phyloP scores from a whole-genome alignment of 2,888 invertebrate genomes.

The Drosophila tripunctata region DNA sequence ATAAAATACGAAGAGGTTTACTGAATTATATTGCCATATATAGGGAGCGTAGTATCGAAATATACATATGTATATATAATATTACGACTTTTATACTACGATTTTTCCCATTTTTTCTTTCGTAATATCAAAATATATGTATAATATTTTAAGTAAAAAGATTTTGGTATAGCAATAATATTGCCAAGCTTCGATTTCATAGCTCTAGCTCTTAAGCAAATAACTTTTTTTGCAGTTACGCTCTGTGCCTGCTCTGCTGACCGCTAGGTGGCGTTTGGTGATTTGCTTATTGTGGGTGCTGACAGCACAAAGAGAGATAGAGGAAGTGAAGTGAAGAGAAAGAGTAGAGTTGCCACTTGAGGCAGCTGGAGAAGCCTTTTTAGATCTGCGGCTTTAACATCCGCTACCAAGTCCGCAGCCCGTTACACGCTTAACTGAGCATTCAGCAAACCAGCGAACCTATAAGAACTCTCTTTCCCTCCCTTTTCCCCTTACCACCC shows the following conservation, averaged over 20 bases:
- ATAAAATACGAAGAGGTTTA: no score
- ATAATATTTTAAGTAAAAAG: no score
- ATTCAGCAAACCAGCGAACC: constrained; percentile 58
- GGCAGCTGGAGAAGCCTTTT: constrained; percentile 3
- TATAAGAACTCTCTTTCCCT: constrained; percentile 38
- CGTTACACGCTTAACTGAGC: constrained; percentile 78
- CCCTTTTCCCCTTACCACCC: not conserved
- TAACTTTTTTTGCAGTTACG: not conserved
- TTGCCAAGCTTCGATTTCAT: no score
- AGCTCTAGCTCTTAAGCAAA: not conserved
- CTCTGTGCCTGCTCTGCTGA: not conserved
- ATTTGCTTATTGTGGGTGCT: constrained; percentile 30
- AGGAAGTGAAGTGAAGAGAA: not conserved
- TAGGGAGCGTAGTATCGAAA: no score
- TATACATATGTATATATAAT: no score
- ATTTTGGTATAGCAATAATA: no score
- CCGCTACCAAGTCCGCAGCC: constrained; percentile 51
- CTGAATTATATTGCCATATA: no score
- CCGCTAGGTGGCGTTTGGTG: constrained; percentile 34
- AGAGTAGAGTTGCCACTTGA: not conserved
- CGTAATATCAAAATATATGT: no score
- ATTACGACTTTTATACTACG: no score
- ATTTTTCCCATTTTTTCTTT: no score
- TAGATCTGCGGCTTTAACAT: constrained; percentile 46
- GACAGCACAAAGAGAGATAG: constrained; percentile 24